Evolutionary conservation across 2,113 vertebrate species (phyloP), one percentile per base, ranked within the genome.

Genomic region (Xenotilapia longispinis): DNA sequence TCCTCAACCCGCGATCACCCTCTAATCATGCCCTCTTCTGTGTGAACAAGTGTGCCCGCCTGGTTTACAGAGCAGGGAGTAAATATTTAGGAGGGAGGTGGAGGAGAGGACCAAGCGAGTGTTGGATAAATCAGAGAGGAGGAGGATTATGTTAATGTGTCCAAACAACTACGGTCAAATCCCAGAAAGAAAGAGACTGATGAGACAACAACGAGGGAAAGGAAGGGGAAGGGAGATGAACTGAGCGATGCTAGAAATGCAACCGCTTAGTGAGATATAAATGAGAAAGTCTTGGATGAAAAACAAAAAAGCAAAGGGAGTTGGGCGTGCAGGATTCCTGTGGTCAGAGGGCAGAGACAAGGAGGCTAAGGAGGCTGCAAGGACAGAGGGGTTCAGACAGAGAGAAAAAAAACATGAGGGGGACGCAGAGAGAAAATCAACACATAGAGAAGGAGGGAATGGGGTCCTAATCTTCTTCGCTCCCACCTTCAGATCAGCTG

Each of bases 381-480:
- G 19, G 86, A 85, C 49, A 19, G 79, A 82, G 42, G 85, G 79
- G 47, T 63, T 33, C 31, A 84, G 47, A 7, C 45, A 53, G 70
- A 36, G 73, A 84, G 86, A 63, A 42, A 57, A 45, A 57, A 75
- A 84, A 92, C 57, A 60, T 81, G 86, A 90, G 88, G 83, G 75
- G 60, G 36, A 40, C 2, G 4, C 17, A 65, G 33, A 84, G 4
- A 26, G 86, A 86, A 23, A 70, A 70, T 38, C n/a, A 13, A 91
- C 83, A 82, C 63, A 23, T 38, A 65, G 91, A 84, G 87, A 65
- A 80, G 31, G 28, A 85, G 17, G 90, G 90, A 58, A 90, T 83
- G 93, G 86, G 91, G 88, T 91, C 92, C 86, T 95, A 96, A 96
- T 96, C 95, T 93, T 80, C 89, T 89, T 53, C 7, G 26, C 87